phyloP scores from a whole-genome alignment of 2,113 vertebrate genomes.

The Synodontis membranacea region DNA sequence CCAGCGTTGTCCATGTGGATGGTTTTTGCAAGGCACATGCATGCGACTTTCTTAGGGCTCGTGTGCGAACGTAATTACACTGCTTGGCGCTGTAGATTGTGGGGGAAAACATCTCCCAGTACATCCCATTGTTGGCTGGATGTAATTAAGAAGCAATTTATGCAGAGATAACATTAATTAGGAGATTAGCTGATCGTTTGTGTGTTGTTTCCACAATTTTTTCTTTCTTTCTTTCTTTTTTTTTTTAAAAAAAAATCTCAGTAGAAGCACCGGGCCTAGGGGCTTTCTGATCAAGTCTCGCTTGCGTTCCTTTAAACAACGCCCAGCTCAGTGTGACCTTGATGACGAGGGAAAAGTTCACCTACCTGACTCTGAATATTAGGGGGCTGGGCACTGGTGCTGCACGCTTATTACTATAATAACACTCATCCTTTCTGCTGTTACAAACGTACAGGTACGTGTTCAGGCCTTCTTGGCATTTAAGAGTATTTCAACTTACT shows the following conservation, averaged over 20 bases:
- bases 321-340: conserved; percentile 4
- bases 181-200: conserved; percentile 54
- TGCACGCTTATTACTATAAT: background rate
- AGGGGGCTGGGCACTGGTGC: background rate
- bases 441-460: background rate
- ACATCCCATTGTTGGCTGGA: conserved; percentile 47
- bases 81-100: conserved; percentile 32
- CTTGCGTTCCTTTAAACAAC: background rate
- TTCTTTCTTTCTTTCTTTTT: no score
- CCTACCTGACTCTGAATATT: background rate
- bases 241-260: background rate
- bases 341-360: background rate
- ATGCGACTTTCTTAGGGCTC: conserved; percentile 21
- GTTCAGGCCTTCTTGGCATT: background rate
- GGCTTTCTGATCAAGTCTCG: conserved; percentile 18
- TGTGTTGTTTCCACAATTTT: conserved; percentile 40
- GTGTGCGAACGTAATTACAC: conserved; percentile 45
- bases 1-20: background rate
- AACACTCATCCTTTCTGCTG: background rate
- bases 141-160: conserved; percentile 60
- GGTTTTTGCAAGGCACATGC: conserved; percentile 28
- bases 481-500: background rate
- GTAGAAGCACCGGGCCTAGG: conserved; percentile 15
- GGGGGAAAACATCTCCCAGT: conserved; percentile 33
- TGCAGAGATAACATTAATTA: conserved; percentile 59